These are phyloP conservation scores for Melanotaenia parkinsoni DNA, from an alignment of 2,797 vertebrate genomes.

Conservation along the genomic window DNA sequence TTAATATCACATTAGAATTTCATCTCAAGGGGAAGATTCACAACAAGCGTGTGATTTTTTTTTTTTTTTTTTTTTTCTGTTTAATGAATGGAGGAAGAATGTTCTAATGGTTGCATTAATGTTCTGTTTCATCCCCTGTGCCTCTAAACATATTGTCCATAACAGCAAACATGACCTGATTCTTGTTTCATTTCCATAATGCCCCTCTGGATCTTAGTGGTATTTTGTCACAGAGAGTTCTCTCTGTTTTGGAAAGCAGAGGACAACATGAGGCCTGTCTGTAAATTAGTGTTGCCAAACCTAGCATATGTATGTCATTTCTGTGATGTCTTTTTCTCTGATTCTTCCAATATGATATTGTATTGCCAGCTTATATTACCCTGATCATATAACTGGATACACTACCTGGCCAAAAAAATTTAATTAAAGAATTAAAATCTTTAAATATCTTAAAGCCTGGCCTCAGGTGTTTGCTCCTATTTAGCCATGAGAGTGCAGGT, in stretches of 20 bases:
- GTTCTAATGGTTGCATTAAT: conserved; percentile 62
- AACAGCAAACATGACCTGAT: conserved; percentile 79
- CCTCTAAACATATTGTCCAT: conserved; percentile 65
- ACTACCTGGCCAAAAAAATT: not conserved
- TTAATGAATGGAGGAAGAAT: conserved; percentile 69
- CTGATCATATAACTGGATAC: not conserved
- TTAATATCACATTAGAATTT: conserved; percentile 83
- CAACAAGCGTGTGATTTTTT: conserved; percentile 63
- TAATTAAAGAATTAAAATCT: not conserved
- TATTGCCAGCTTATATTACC: not conserved
- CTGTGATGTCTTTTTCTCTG: not conserved
- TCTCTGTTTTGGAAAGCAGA: conserved; percentile 50
- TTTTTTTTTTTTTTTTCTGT: conserved; percentile 67
- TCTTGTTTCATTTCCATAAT: conserved; percentile 65
- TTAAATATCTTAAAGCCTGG: not conserved
- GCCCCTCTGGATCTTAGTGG: conserved; percentile 73
- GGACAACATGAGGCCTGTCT: conserved; percentile 45
- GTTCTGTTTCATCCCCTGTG: conserved; percentile 42
- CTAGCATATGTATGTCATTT: not conserved
- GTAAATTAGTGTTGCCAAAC: conserved; percentile 16
- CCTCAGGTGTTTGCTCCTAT: conserved; percentile 15
- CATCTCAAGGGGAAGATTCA: conserved; percentile 68
- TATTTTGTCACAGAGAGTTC: conserved; percentile 74
- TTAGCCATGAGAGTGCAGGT: conserved; percentile 4
- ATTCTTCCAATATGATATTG: not conserved